A percentile compares a stretch with the other conserved stretches of the same genome.
phyloP scores from a whole-genome alignment of 2,888 invertebrate genomes.

The Plebejus anna region DNA sequence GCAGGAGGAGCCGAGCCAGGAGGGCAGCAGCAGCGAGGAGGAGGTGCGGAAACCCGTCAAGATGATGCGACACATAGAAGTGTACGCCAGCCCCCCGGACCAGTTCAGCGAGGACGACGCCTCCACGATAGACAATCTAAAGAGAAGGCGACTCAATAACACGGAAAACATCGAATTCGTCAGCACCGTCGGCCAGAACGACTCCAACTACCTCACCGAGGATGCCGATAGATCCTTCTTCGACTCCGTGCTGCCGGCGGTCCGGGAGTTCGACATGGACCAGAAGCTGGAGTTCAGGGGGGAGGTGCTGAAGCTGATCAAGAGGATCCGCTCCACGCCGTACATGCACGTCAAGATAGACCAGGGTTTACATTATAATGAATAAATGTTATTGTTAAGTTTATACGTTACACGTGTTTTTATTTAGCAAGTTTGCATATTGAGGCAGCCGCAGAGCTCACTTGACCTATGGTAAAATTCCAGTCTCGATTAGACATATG shows the following conservation, averaged over 20 bases:
- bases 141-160: slow-evolving; percentile 45
- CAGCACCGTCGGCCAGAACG: slow-evolving; percentile 47
- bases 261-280: slow-evolving; percentile 59
- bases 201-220: slow-evolving; percentile 41
- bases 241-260: slow-evolving; percentile 61
- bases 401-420: neutral
- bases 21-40: slow-evolving; percentile 43
- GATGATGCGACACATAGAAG: slow-evolving; percentile 25
- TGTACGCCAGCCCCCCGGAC: slow-evolving; percentile 13
- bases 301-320: slow-evolving; percentile 56
- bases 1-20: slow-evolving; percentile 38
- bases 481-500: no score
- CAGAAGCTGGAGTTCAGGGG: slow-evolving; percentile 63
- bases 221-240: slow-evolving; percentile 67
- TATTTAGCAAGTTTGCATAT: no score
- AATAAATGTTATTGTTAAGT: slow-evolving; percentile 5
- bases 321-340: slow-evolving; percentile 50
- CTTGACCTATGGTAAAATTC: no score
- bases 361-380: slow-evolving; percentile 4
- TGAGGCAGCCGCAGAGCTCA: no score
- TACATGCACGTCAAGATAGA: slow-evolving; percentile 22
- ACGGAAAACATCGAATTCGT: slow-evolving; percentile 52
- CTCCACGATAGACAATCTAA: slow-evolving; percentile 47
- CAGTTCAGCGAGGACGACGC: slow-evolving; percentile 42
- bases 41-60: slow-evolving; percentile 25